phyloP scores from a whole-genome alignment of 2,113 vertebrate species.

The Neofelis nebulosa region DNA sequence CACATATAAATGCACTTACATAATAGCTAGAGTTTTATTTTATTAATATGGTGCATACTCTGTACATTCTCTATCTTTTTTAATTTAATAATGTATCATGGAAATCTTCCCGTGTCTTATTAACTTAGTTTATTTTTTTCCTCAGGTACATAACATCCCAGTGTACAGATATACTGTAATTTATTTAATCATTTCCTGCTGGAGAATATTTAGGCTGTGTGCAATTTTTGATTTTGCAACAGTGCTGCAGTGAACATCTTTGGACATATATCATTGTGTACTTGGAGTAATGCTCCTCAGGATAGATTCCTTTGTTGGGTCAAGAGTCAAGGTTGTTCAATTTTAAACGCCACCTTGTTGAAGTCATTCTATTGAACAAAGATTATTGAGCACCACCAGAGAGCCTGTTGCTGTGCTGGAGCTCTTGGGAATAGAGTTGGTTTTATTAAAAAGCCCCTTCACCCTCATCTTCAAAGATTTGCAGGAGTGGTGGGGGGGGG shows the following conservation, averaged over 20 bases:
- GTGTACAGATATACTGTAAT: background rate
- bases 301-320: background rate
- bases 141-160: background rate
- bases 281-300: conserved; percentile 9
- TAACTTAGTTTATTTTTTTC: conserved; percentile 43
- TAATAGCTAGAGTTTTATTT: background rate
- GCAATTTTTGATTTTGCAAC: background rate
- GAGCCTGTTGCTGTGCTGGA: background rate
- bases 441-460: background rate
- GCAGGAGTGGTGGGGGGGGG: background rate
- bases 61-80: background rate
- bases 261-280: background rate
- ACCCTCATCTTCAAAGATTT: background rate
- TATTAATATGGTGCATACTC: background rate
- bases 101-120: background rate
- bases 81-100: conserved; percentile 20
- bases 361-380: background rate
- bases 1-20: background rate
- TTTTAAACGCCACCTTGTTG: conserved; percentile 42
- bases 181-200: conserved; percentile 34
- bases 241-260: background rate
- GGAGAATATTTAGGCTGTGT: background rate
- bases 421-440: background rate
- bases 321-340: conserved; percentile 26
- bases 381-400: background rate